Evolutionary conservation across 2,888 invertebrate genomes (phyloP).

Genomic region (Mythimna albipuncta): DNA sequence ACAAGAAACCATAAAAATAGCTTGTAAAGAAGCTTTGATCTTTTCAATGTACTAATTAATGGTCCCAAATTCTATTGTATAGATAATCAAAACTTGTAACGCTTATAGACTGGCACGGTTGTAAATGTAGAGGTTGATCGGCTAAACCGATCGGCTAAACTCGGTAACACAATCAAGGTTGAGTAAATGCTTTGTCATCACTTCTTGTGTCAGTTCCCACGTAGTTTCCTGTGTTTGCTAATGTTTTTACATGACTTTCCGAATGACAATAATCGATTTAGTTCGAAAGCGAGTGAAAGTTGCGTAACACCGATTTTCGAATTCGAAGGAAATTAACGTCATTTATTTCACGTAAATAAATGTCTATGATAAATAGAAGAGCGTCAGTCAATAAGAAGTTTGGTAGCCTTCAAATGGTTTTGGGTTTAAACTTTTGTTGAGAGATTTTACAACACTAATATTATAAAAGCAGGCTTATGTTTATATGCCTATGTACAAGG

Average conservation of each 20-base stretch:
- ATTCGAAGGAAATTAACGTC: slow-evolving; percentile 58
- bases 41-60: slow-evolving; percentile 17
- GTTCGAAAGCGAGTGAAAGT: slow-evolving; percentile 74
- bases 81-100: slow-evolving; percentile 32
- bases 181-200: slow-evolving; percentile 62
- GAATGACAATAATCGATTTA: slow-evolving; percentile 75
- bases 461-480: too few species aligned
- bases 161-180: slow-evolving; percentile 66
- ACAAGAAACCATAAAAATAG: not conserved
- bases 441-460: not conserved
- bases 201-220: slow-evolving; percentile 75
- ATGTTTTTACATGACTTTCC: slow-evolving; percentile 79
- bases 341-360: slow-evolving; percentile 47
- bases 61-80: slow-evolving; percentile 3
- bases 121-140: slow-evolving; percentile 54
- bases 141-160: slow-evolving; percentile 57
- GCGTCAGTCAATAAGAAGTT: slow-evolving; percentile 28
- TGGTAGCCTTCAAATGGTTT: slow-evolving; percentile 17
- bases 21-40: slow-evolving; percentile 1
- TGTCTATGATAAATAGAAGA: slow-evolving; percentile 52
- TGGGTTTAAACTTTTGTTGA: slow-evolving; percentile 14
- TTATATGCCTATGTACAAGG: too few species aligned
- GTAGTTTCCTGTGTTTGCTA: slow-evolving; percentile 73
- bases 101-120: slow-evolving; percentile 39
- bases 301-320: slow-evolving; percentile 51